Evolutionary conservation across 2,113 vertebrate genomes (phyloP).

Genomic region (Gopherus evgoodei): DNA sequence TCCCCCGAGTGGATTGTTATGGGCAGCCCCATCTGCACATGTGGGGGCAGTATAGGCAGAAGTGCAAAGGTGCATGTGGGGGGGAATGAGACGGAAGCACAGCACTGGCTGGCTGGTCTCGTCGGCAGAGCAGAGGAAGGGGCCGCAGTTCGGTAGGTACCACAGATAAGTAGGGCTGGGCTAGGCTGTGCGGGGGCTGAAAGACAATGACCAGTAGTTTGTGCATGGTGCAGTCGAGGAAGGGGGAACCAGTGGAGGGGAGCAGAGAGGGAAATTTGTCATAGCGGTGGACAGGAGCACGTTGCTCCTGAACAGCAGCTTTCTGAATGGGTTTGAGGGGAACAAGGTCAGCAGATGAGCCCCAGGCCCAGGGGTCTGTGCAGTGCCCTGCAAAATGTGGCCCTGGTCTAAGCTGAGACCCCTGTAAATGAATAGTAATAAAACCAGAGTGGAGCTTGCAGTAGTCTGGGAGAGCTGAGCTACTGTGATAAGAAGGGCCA

Average conservation of each 20-base stretch:
- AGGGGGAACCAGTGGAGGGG: neutral
- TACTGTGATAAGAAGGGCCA: neutral
- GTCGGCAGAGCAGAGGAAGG: neutral
- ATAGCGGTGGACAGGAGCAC: neutral
- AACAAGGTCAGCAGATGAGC: no score
- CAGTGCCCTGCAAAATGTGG: no score
- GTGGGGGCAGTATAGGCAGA: no score
- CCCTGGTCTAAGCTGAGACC: no score
- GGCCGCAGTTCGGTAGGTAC: neutral
- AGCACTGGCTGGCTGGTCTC: neutral
- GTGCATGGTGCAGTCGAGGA: neutral
- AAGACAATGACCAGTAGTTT: neutral
- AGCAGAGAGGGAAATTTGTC: neutral
- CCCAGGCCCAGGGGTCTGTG: no score
- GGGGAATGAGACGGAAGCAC: neutral
- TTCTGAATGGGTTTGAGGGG: neutral
- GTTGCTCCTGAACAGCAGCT: neutral
- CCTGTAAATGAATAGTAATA: neutral
- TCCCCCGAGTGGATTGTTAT: no score
- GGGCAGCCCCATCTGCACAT: neutral
- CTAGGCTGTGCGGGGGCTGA: neutral
- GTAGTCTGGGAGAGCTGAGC: neutral
- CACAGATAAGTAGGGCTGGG: neutral
- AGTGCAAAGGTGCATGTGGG: neutral
- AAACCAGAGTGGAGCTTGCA: neutral